These are phyloP conservation scores for Drosophila birchii DNA, from an alignment of 2,888 invertebrate genomes.

Conservation along the genomic window DNA sequence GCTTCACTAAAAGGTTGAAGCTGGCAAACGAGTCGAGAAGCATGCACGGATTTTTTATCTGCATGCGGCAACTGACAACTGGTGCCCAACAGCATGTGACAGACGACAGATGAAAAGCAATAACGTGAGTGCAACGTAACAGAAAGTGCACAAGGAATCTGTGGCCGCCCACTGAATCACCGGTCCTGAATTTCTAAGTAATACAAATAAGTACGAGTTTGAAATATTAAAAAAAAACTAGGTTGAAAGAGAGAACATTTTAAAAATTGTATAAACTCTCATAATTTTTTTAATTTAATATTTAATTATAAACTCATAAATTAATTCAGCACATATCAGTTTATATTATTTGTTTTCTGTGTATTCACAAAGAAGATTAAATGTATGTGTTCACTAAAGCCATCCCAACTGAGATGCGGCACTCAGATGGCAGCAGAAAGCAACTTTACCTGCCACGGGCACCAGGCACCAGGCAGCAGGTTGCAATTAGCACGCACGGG, in stretches of 20 bases:
- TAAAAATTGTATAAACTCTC: no score
- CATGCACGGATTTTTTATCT: constrained; percentile 5
- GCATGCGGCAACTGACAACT: neutral
- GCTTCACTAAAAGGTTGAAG: neutral
- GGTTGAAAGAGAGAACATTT: neutral
- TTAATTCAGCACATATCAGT: neutral
- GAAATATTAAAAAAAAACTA: no score
- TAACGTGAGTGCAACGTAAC: constrained; percentile 10
- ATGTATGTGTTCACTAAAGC: neutral
- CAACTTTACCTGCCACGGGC: constrained; percentile 3
- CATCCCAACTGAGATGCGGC: neutral
- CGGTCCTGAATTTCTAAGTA: neutral
- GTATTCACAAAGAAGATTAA: constrained; percentile 12
- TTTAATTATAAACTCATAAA: neutral
- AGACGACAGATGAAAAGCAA: constrained; percentile 3
- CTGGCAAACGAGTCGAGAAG: constrained; percentile 16
- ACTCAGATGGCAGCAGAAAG: constrained; percentile 8
- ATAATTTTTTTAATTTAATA: no score
- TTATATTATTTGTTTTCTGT: neutral
- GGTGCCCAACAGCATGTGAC: constrained; percentile 29
- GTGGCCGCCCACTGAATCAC: constrained; percentile 2
- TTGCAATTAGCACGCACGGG: constrained; percentile 68
- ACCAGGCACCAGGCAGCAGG: constrained; percentile 25
- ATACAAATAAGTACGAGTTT: neutral
- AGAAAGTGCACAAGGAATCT: neutral